Conservation (phyloP, 1,140 invertebrate genomes). For the Macrosteles quadrilineatus region DNA sequence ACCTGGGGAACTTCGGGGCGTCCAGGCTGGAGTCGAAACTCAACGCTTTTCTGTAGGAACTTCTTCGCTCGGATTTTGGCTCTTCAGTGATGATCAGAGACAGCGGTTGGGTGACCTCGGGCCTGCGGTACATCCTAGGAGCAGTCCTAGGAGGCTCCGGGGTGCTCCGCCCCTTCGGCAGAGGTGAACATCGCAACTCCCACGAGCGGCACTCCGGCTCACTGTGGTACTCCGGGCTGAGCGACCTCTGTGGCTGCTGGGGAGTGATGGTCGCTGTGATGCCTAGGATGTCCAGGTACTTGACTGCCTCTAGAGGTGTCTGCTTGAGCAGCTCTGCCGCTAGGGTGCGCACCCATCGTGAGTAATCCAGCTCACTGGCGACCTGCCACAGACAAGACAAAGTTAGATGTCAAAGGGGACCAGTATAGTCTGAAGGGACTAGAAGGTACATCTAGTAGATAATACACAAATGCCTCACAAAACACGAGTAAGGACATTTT, state of each 20-base stretch:
- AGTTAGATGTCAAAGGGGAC: background rate
- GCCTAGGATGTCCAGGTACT: constrained; percentile 54
- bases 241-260: constrained; percentile 45
- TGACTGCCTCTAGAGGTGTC: constrained; percentile 61
- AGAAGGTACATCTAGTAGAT: background rate
- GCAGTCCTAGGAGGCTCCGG: background rate
- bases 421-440: background rate
- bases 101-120: background rate
- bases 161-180: background rate
- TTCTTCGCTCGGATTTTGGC: background rate
- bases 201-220: constrained; percentile 12
- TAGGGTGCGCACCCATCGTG: constrained; percentile 62
- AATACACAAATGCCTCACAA: too few species aligned
- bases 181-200: constrained; percentile 8
- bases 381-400: constrained; percentile 51
- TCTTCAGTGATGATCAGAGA: constrained; percentile 12
- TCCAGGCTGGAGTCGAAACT: constrained; percentile 1
- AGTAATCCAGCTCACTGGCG: constrained; percentile 57
- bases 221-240: constrained; percentile 37
- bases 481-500: too few species aligned
- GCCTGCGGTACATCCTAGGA: constrained; percentile 16
- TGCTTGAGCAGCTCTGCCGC: constrained; percentile 63
- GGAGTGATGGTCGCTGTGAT: constrained; percentile 34
- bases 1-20: background rate
- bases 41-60: background rate